Evolutionary conservation across 2,113 vertebrate genomes (phyloP).

Genomic region (Orthonyx spaldingii): DNA sequence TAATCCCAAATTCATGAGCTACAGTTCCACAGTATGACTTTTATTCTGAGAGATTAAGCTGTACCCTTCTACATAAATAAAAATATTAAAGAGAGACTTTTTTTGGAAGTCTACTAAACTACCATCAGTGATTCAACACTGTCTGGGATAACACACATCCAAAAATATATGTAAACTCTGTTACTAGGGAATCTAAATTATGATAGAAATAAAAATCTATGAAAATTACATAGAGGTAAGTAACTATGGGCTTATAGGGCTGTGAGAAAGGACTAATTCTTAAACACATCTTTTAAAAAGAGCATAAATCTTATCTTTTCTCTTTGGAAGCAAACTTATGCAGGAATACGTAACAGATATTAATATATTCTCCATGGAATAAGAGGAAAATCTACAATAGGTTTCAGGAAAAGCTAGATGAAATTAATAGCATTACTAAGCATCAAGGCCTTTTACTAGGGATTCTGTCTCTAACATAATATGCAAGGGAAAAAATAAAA

Average conservation of each 20-base stretch:
- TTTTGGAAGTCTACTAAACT: neutral
- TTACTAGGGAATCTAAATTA: neutral
- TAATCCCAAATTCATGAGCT: neutral
- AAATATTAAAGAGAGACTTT: neutral
- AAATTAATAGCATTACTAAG: neutral
- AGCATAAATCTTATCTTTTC: neutral
- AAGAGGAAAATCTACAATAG: neutral
- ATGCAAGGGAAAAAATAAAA: neutral
- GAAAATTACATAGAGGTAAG: neutral
- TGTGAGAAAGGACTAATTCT: neutral
- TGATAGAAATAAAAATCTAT: neutral
- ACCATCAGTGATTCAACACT: neutral
- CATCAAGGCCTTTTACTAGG: neutral
- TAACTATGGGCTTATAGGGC: neutral
- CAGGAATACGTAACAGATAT: neutral
- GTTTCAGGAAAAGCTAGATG: neutral
- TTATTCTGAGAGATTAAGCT: neutral
- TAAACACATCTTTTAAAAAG: neutral
- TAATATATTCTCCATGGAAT: neutral
- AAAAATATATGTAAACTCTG: neutral
- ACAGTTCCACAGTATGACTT: neutral
- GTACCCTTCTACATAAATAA: neutral
- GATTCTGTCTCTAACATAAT: neutral
- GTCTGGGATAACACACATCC: neutral
- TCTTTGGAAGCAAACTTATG: neutral